Percentiles rank a stretch among this genome's conserved stretches.
Conservation (phyloP, 2,113 vertebrate species). For the Muscicapa adusta region DNA sequence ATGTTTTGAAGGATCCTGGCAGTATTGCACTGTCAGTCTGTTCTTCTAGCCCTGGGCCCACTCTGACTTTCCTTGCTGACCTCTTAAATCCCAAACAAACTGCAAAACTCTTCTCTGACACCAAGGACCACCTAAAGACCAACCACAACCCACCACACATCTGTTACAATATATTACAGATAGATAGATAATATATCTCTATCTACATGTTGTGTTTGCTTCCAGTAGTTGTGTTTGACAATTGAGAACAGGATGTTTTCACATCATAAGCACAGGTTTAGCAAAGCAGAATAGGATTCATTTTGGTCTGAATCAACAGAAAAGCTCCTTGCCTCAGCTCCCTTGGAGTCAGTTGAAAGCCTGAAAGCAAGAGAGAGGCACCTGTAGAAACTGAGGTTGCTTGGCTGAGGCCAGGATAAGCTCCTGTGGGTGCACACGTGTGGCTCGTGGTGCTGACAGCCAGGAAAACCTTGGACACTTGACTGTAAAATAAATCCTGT, state of each 20-base stretch:
- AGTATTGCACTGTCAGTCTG: background rate
- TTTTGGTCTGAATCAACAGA: background rate
- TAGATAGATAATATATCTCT: fast-evolving
- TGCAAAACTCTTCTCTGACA: background rate
- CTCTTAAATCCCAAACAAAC: background rate
- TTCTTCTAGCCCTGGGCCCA: background rate
- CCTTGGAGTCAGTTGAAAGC: background rate
- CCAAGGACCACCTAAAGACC: background rate
- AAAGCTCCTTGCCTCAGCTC: background rate
- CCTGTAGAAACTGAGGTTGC: background rate
- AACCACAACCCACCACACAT: background rate
- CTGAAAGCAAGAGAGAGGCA: background rate
- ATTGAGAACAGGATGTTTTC: background rate
- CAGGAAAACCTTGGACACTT: background rate
- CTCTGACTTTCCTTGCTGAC: background rate
- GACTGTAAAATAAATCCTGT: background rate
- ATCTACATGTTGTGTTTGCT: background rate
- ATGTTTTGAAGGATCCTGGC: background rate
- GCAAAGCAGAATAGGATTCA: background rate
- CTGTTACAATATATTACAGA: background rate
- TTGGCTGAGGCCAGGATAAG: background rate
- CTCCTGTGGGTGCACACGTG: background rate
- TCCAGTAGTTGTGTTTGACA: background rate
- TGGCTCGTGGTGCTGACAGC: background rate
- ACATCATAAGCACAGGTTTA: background rate